phyloP scores from a whole-genome alignment of 1,140 invertebrate genomes.

The Eupristina koningsbergeri region DNA sequence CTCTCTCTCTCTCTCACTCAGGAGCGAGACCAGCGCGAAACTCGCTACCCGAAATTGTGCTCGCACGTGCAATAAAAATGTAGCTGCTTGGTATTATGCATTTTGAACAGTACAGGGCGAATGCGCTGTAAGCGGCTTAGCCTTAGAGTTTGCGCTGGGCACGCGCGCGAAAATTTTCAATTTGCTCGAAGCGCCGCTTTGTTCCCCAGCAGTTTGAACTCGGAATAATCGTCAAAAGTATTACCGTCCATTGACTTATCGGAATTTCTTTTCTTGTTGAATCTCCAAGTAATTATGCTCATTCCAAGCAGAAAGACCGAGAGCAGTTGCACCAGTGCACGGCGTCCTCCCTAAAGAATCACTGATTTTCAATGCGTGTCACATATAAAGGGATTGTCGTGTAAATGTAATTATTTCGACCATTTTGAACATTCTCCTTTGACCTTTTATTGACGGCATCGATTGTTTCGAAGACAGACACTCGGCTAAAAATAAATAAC shows the following conservation, averaged over 20 bases:
- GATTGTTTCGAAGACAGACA: too few relatives aligned
- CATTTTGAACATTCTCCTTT: too few relatives aligned
- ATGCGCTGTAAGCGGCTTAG: not conserved
- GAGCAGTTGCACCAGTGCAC: not conserved
- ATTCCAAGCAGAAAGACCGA: not conserved
- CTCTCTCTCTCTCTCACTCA: too few relatives aligned
- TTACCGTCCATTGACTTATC: slow-evolving; percentile 3
- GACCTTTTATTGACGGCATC: too few relatives aligned
- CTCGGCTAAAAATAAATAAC: too few relatives aligned
- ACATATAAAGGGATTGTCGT: not conserved
- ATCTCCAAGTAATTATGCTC: not conserved
- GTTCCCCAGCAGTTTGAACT: not conserved
- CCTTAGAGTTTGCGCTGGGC: not conserved
- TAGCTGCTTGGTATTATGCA: too few relatives aligned
- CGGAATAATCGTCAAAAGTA: not conserved
- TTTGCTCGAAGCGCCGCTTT: not conserved
- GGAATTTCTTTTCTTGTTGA: not conserved
- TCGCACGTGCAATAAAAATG: not conserved
- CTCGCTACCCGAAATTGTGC: slow-evolving; percentile 11
- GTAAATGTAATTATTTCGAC: not conserved
- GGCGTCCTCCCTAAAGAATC: not conserved
- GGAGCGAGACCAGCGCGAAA: not conserved
- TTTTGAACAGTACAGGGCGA: too few relatives aligned
- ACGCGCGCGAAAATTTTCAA: slow-evolving; percentile 10
- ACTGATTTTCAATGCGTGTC: not conserved